Conservation (phyloP, 1,140 invertebrate genomes). For the Drosophila miranda region DNA sequence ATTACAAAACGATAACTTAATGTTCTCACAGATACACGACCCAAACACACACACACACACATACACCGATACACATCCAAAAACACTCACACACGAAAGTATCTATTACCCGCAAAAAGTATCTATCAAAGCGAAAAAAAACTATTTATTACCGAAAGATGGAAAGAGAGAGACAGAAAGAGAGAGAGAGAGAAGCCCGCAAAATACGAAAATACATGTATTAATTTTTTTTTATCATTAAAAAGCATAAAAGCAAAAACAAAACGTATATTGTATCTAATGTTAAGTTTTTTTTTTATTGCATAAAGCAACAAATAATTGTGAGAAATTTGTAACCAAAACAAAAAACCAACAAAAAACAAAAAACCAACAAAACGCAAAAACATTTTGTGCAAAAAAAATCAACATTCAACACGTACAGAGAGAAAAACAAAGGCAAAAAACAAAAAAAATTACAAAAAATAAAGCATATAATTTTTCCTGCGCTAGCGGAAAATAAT, state of each 20-base stretch:
- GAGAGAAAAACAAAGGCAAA: conserved; percentile 48
- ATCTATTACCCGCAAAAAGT: conserved; percentile 67
- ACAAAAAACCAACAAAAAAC: conserved; percentile 59
- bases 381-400: conserved; percentile 59
- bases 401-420: conserved; percentile 51
- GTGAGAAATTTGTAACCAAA: conserved; percentile 81
- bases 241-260: conserved; percentile 49
- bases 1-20: conserved; percentile 69
- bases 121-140: conserved; percentile 72
- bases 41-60: conserved; percentile 25
- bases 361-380: conserved; percentile 41
- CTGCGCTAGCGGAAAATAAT: conserved; percentile 79
- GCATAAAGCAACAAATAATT: conserved; percentile 70
- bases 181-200: conserved; percentile 48
- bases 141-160: conserved; percentile 67
- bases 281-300: conserved; percentile 79
- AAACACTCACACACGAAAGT: conserved; percentile 56
- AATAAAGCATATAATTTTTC: conserved; percentile 78
- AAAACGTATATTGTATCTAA: conserved; percentile 77
- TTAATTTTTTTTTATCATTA: conserved; percentile 79
- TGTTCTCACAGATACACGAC: conserved; percentile 64
- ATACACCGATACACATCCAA: conserved; percentile 26
- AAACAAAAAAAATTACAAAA: conserved; percentile 67
- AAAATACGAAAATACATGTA: conserved; percentile 72
- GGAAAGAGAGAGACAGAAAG: conserved; percentile 21